Evolutionary conservation across 2,888 invertebrate species (phyloP), one percentile per base, ranked within the genome.

Genomic region (Dysmachus trigonus): DNA sequence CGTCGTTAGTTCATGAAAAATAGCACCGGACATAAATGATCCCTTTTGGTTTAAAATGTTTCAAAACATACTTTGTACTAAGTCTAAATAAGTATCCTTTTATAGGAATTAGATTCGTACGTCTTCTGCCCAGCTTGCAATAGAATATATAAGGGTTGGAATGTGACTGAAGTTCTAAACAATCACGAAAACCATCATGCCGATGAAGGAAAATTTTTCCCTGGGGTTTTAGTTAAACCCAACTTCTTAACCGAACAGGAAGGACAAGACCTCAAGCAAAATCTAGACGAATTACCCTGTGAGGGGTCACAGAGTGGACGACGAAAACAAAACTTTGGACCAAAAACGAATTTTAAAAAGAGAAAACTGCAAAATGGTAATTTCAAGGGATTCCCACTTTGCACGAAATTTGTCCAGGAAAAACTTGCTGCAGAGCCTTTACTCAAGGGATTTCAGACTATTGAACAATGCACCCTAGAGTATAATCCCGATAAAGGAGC

Each of bases 341-440:
- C 99, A 0, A 99, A 98, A 93, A 98, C 98, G 10, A 99, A 99
- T 92, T 99, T 99, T 91, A 99, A 98, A 91, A 98, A 97, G 91
- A 95, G 95, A 89, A 98, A 97, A 92, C 92, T 98, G 7, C 95
- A 94, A 87, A 89, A 94, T 22, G 97, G 96, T 0, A 92, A 93
- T n/a, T 99, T 99, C 90, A 92, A 93, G 71, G 98, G 99, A 0
- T 97, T 98, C 92, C 99, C 99, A 0, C 91, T 91, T 30, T 96
- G 94, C 90, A 96, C 97, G 0, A 94, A 95, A 90, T 95, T 95
- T 90, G 92, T 98, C 76, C 97, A 98, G 90, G 94, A 96, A 0
- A 95, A 95, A 90, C 96, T 99, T 89, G 89, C 92, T 3, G 89
- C 92, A 1, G 91, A 95, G 30, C 92, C 93, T 0, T 89, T 96